Evolutionary conservation across 2,888 invertebrate genomes (phyloP).

Genomic region (Platycnemis pennipes): DNA sequence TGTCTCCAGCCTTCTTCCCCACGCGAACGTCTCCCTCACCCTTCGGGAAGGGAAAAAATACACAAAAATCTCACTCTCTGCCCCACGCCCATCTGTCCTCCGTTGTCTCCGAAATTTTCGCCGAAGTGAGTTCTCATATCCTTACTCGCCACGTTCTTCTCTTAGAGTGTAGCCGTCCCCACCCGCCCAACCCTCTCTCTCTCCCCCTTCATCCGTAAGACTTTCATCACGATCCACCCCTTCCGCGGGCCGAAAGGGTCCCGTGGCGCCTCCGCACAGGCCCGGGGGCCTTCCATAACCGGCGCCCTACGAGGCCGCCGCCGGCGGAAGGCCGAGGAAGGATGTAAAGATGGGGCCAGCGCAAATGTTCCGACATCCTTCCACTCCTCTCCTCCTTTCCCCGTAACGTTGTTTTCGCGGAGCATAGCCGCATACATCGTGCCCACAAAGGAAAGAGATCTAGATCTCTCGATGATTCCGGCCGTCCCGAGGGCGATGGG

Average conservation of each 20-base stretch:
- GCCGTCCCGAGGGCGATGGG: neutral
- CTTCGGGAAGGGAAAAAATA: neutral
- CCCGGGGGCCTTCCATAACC: neutral
- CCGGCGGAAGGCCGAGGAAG: neutral
- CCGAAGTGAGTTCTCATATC: conserved; percentile 28
- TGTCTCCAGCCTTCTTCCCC: neutral
- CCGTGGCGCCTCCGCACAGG: neutral
- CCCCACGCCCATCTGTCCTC: conserved; percentile 33
- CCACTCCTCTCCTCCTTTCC: neutral
- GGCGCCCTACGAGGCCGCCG: neutral
- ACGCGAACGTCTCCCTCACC: neutral
- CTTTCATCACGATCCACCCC: neutral
- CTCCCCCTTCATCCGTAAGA: neutral
- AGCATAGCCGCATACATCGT: conserved; percentile 34
- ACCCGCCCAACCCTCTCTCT: neutral
- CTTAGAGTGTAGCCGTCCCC: neutral
- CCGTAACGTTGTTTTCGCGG: conserved; percentile 45
- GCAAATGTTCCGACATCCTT: neutral
- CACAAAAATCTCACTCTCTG: neutral
- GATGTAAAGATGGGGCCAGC: neutral
- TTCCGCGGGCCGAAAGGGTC: neutral
- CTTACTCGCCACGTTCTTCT: neutral
- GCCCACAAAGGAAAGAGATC: conserved; percentile 47
- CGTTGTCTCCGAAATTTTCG: conserved; percentile 45
- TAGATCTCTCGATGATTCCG: neutral